Evolutionary conservation across 2,113 vertebrate species (phyloP), one percentile per base, ranked within the genome.

Genomic region (Porphyrio hochstetteri): DNA sequence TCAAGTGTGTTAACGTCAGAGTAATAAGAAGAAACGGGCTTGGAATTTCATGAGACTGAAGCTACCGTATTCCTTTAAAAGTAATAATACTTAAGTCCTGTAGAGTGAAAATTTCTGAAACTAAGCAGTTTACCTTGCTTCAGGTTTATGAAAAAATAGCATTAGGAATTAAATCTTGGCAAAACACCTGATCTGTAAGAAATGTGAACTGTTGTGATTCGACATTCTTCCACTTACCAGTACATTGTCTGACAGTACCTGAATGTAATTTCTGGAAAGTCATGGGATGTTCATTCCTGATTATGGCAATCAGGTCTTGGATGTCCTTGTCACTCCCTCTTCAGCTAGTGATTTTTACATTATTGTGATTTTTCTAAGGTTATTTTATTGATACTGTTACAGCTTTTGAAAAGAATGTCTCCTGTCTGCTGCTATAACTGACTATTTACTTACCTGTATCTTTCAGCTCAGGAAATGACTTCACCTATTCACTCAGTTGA

Each of bases 391-490:
- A 95, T 96, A 95, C 61, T 97, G 77, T 97, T 97, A 90, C 95
- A 94, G 93, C 63, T 88, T 86, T 69, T 90, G 55, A 88, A 97
- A 96, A 94, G 70, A 97, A 97, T 96, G 80, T 97, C 93, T 97
- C 92, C 91, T 96, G 92, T 97, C 94, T 98, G 98, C 98, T 98
- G 98, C 98, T 98, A 97, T 94, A 88, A 94, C 95, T 97, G 96
- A 96, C 95, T 96, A 96, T 97, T 97, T 97, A 96, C 95, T 97
- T 96, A 97, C 90, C 95, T 97, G 95, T 98, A 97, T 97, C 95
- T 97, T 97, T 97, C 97, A 97, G 97, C 98, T 98, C 98, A 98
- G 98, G 98, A 98, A 98, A 97, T 97, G 88, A 97, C 96, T 96
- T 98, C 96, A 97, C 92, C 97, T 97, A 71, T 96, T 97, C 81